Evolutionary conservation across 2,113 vertebrate genomes (phyloP), one percentile per base, ranked within the genome.

Genomic region (Lipophrys pholis): DNA sequence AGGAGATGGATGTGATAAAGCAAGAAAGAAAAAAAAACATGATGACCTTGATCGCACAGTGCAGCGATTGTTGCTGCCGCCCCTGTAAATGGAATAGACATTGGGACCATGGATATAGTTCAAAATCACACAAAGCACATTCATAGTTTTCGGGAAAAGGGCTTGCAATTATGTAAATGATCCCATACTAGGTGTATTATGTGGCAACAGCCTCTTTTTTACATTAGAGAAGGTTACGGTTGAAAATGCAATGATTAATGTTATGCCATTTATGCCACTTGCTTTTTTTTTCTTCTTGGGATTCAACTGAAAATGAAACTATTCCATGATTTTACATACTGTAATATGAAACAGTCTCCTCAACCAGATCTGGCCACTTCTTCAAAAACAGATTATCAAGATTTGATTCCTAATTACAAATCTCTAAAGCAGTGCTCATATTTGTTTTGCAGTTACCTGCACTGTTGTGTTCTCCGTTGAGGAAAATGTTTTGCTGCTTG

Each of bases 11-110:
- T 86, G 82, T 11, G 63, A 76, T 62, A 42, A 10, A 39, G 48
- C 8, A 38, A 45, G 38, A 57, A 8, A 21, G 35, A 61, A 62
- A 64, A 36, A 59, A 79, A 54, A 30, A 30, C 21, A 52, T 0
- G 10, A 11, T 87, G 76, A 90, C 76, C 85, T 85, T 90, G 73
- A 60, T 82, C 60, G 71, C 12, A 36, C 45, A 58, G 39, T 73
- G 30, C 36, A 54, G 55, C 14, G 15, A 57, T 12, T 52, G 36
- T 53, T 76, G 11, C 43, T 46, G 45, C 5, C 11, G 6, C 17
- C 30, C 5, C 14, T 58, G 17, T 56, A 50, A 69, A 72, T 36
- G 41, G 14, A 41, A 38, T 30, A 42, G n/a, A 59, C 56, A 68
- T 21, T 6, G 16, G n/a, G 58, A n/a, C 6, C 11, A 39, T 21